Conservation (phyloP, 2,797 vertebrate species). For the Toxotes lorentzi region DNA sequence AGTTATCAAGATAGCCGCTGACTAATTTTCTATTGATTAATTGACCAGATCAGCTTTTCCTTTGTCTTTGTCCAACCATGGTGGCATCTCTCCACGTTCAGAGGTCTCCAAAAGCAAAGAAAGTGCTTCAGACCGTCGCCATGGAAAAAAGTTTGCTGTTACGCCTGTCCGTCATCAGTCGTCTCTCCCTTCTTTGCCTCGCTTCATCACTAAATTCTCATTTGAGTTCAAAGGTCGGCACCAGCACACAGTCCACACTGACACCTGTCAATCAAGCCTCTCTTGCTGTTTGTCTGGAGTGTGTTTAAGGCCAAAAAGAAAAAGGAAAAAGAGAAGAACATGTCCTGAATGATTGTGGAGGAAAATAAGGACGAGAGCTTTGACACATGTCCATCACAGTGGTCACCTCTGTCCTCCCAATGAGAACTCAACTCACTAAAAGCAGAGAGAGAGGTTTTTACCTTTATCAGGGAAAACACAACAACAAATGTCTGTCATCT, state of each 20-base stretch:
- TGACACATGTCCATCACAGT: constrained; percentile 31
- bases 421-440: neutral
- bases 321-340: neutral
- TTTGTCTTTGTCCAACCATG: too few species aligned
- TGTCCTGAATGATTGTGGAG: neutral
- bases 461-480: constrained; percentile 5
- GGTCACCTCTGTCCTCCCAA: neutral
- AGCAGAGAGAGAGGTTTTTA: constrained; percentile 29
- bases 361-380: neutral
- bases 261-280: constrained; percentile 44
- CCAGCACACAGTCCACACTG: constrained; percentile 7
- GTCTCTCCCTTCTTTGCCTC: neutral
- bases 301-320: constrained; percentile 6
- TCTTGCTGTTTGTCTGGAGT: neutral
- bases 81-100: neutral
- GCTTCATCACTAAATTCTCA: neutral
- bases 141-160: neutral
- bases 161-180: constrained; percentile 37
- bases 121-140: constrained; percentile 23
- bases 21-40: too few species aligned
- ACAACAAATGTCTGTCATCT: constrained; percentile 28
- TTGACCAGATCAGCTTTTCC: too few species aligned
- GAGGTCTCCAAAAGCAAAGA: constrained; percentile 25
- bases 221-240: constrained; percentile 56
- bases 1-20: too few species aligned